These are phyloP conservation scores for Ciconia nigra DNA, from an alignment of 2,797 vertebrate species.

Conservation along the genomic window DNA sequence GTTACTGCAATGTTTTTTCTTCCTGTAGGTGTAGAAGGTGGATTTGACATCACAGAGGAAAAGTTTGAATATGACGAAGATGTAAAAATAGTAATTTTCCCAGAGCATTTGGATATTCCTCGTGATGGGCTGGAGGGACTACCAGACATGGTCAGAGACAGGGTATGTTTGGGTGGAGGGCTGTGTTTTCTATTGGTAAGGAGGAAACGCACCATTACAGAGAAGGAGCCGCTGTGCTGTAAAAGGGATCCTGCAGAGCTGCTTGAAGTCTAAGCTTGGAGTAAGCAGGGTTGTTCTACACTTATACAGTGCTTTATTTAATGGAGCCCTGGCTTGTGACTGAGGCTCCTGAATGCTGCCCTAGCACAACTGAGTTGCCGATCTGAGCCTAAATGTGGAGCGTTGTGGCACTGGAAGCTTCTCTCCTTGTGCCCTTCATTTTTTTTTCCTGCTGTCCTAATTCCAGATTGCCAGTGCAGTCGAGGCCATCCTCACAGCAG, in stretches of 20 bases:
- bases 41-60: slow-evolving; percentile 90
- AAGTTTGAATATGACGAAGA: slow-evolving; percentile 94
- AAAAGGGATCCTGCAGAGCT: not conserved
- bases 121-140: slow-evolving; percentile 86
- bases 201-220: not conserved
- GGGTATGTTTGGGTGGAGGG: slow-evolving; percentile 78
- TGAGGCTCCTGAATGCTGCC: not conserved
- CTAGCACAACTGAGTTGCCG: not conserved
- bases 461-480: slow-evolving; percentile 90
- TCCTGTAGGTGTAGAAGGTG: slow-evolving; percentile 89
- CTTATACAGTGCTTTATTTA: not conserved
- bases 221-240: not conserved
- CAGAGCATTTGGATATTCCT: slow-evolving; percentile 92
- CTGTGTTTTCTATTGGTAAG: not conserved
- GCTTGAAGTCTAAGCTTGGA: not conserved
- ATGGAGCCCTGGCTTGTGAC: not conserved
- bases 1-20: not conserved
- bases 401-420: not conserved
- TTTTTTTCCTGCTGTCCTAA: not conserved
- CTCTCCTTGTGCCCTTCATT: not conserved
- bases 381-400: not conserved
- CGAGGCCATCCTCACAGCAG: slow-evolving; percentile 90
- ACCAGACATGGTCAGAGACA: slow-evolving; percentile 91
- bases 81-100: slow-evolving; percentile 93
- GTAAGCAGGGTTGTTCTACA: not conserved